Evolutionary conservation across 2,888 invertebrate species (phyloP), one percentile per base, ranked within the genome.

Genomic region (Pecten maximus): DNA sequence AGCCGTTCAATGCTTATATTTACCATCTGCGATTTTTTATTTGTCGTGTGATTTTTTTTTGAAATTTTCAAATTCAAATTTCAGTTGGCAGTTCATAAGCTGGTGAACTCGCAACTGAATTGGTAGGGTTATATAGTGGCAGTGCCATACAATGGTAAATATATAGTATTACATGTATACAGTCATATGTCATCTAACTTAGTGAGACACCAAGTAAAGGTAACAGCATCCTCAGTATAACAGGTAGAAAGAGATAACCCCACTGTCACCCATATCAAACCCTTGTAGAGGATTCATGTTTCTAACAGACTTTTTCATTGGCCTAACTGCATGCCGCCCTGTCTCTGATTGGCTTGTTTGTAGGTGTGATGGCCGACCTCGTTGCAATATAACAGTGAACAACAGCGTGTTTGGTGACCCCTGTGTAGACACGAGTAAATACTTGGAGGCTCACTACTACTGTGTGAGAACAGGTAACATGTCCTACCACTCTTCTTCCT

Each of bases 401-500:
- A 93, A 94, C 90, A 90, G 95, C 40, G 90, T 93, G 40, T 94
- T 95, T 91, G 94, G 94, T 90, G 96, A 96, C 91, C 95, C 96
- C 10, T 96, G 96, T 92, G 93, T 93, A 10, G 93, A 91, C 35
- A 96, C 96, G 16, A 92, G 91, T 91, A 96, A 96, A 92, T 96
- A 96, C 91, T 93, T 96, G n/a, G 95, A 96, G 93, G 94, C 96
- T 89, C 94, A 94, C 87, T 95, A 95, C 92, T 92, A 91, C 89
- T 96, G 96, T 92, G 94, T 94, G 90, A 89, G 89, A 93, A 94
- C 88, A 90, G 86, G 88, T 90, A 86, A 74, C 74, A 74, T 2
- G 6, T 44, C 44, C 44, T 44, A 10, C 44, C 44, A 44, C 44
- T n/a, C n/a, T 23, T n/a, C 60, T n/a, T 16, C 60, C 60, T 60